Base-by-base conservation (phyloP, 2,888 invertebrate species). In the Ditula angustiorana region DNA sequence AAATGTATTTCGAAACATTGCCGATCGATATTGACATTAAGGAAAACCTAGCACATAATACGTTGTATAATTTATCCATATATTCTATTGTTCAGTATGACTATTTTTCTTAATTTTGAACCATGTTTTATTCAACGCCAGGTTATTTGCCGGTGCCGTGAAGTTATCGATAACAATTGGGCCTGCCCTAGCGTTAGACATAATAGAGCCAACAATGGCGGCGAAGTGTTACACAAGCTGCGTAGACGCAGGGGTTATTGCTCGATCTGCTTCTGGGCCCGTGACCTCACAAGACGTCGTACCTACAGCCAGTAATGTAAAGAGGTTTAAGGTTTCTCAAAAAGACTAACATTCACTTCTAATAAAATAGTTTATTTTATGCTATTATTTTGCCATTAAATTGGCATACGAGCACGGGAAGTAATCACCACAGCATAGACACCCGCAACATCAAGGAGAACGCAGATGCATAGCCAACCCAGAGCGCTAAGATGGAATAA, bases 91-190 rank as follows among this genome's bases (percentile, higher is more conserved):
- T 63, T 63, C 57, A 24, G 50, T 13, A 37, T 35, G 44, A 53
- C 33, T 53, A 55, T 61, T 61, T 57, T 52, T 41, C 21, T 55
- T 52, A 50, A 57, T 33, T 19, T 10, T 5, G 23, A 2, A 50
- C 30, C 30, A 50, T 58, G 57, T 63, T 58, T 63, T 57, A 58
- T 63, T 63, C 57, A 58, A 50, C 60, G 44, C 49, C 21, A 19
- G 10, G 24, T 49, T 41, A 61, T 49, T 52, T 46, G 30, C 63
- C 57, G 57, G 57, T 63, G n/a, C n/a, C n/a, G 63, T 63, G 30
- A 44, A n/a, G 21, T 44, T 63, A 63, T 63, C 57, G 50, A 24
- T 41, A 52, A 52, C 52, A 47, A 50, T 44, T 19, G 50, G 49
- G 28, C 3, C 50, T 8, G 21, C 30, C 35, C 46, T 47, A 35